Evolutionary conservation across 2,113 vertebrate species (phyloP).

Genomic region (Psephotus haematonotus): DNA sequence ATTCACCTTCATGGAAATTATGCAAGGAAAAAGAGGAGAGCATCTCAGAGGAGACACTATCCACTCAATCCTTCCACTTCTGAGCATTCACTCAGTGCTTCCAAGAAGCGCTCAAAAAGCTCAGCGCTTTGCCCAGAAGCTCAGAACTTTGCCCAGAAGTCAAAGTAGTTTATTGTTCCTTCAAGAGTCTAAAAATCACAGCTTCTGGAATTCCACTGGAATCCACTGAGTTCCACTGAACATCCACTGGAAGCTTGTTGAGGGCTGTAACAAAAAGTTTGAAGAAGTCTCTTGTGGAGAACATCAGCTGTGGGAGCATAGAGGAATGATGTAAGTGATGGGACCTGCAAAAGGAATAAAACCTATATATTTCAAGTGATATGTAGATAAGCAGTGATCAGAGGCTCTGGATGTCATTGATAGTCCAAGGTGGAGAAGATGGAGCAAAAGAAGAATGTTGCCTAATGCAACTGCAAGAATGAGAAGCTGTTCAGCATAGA

Average conservation of each 20-base stretch:
- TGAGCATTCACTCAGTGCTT: neutral
- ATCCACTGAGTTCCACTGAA: no score
- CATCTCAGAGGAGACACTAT: conserved; percentile 31
- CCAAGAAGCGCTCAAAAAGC: neutral
- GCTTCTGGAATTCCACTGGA: neutral
- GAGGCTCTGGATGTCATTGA: neutral
- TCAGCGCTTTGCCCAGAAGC: no score
- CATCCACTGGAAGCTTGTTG: neutral
- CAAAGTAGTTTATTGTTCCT: conserved; percentile 14
- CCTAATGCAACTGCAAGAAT: neutral
- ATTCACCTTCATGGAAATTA: neutral
- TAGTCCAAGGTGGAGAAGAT: neutral
- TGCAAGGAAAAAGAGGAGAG: neutral
- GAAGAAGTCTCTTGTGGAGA: neutral
- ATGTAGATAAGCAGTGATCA: neutral
- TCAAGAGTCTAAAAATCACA: conserved; percentile 4
- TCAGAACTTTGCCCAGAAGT: neutral
- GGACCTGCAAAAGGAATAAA: neutral
- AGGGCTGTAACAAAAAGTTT: neutral
- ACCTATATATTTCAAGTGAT: neutral
- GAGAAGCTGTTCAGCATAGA: neutral
- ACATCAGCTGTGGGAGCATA: neutral
- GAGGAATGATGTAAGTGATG: neutral
- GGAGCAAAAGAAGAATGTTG: neutral
- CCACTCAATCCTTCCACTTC: neutral